A percentile compares a stretch with the other conserved stretches of the same genome.
phyloP scores from a whole-genome alignment of 2,797 vertebrate genomes.

The Trachops cirrhosus region DNA sequence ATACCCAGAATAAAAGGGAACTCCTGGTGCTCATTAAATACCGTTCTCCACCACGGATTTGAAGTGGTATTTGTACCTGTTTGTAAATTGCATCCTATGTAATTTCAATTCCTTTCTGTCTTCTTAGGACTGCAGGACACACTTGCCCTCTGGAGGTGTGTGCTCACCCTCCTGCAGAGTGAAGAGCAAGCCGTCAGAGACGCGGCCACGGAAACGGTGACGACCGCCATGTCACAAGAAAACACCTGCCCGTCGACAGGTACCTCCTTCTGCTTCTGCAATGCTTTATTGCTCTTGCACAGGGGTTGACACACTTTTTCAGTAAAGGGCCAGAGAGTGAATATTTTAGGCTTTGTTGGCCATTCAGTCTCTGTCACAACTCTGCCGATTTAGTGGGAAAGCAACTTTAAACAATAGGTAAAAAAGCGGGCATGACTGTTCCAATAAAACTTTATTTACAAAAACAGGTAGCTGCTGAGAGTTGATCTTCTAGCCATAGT shows the following conservation, averaged over 20 bases:
- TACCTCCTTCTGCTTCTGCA: constrained; percentile 44
- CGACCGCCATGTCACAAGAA: constrained; percentile 79
- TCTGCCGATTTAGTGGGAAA: not conserved
- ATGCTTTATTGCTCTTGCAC: not conserved
- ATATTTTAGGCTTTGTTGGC: not conserved
- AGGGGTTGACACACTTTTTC: not conserved
- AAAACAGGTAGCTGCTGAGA: not conserved
- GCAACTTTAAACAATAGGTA: not conserved
- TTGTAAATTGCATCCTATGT: not conserved
- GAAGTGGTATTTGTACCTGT: not conserved
- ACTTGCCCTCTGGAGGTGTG: constrained; percentile 89
- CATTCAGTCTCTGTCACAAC: not conserved
- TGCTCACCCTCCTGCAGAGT: constrained; percentile 92
- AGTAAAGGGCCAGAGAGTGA: not conserved
- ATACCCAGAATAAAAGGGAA: not conserved
- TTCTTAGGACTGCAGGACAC: constrained; percentile 87
- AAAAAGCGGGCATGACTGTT: not conserved
- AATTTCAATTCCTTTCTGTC: not conserved
- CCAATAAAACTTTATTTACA: constrained; percentile 22
- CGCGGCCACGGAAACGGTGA: constrained; percentile 87
- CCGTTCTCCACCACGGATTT: not conserved
- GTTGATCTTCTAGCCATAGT: not conserved
- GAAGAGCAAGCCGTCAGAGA: constrained; percentile 92
- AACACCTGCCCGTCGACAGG: constrained; percentile 75
- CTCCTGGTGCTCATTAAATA: not conserved